Evolutionary conservation across 1,140 invertebrate genomes (phyloP), one percentile per base, ranked within the genome.

Genomic region (Aphaenogaster rudis): DNA sequence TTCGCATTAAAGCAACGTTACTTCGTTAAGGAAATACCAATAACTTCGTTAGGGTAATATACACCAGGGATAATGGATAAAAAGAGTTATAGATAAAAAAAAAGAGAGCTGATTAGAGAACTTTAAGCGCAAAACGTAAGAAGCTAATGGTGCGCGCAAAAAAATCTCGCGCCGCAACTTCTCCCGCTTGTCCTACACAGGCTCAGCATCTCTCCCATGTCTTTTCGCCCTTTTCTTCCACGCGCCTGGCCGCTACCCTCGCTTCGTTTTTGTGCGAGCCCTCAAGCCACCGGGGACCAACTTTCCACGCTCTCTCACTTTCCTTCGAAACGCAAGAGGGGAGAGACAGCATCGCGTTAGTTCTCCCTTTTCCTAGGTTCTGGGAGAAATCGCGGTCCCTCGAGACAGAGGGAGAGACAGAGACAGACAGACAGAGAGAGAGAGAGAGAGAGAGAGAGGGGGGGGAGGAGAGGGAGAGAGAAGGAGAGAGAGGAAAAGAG

Each of bases 231-330:
- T 28, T 80, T 67, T 66, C 61, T 39, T 21, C 6, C 33, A 21
- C 11, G 28, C 17, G 28, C 42, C 15, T 17, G 6, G 15, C 45
- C 33, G 33, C 11, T 61, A 79, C 77, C n/a, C 45, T 80, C 33
- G 33, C 13, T 13, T 52, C 61, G 63, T 80, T 80, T 66, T 67
- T 67, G 4, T 21, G 11, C 45, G 33, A 66, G 17, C 17, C 33
- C 17, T 52, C 45, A 33, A 61, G 74, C 15, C 39, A 77, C 21
- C 36, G 15, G 4, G 21, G 61, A 45, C 61, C 17, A 67, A 80
- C 61, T 80, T 52, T 80, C 45, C 8, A 52, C 61, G 33, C n/a
- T 66, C 59, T 79, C 61, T 80, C 13, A 28, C 61, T 21, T 67
- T 80, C 33, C 33, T 80, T 52, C 33, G 8, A 50, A 33, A 79